Percentiles rank a stretch among this genome's conserved stretches.
Evolutionary conservation across 2,797 vertebrate species (phyloP).

Genomic region (Spinibarbus caldwelli): DNA sequence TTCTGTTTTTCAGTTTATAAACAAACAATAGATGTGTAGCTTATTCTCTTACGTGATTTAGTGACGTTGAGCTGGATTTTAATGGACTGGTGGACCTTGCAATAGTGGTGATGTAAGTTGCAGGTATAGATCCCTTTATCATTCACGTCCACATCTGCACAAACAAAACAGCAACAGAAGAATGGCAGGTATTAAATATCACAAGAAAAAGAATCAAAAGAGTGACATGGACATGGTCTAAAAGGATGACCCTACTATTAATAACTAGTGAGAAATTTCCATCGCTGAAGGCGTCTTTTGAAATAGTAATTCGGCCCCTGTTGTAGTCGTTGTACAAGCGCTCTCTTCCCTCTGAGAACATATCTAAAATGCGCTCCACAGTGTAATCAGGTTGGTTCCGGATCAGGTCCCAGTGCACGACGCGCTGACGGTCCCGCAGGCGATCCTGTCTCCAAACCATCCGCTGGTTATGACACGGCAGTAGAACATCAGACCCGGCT

Average conservation of each 20-base stretch:
- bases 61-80: constrained; percentile 86
- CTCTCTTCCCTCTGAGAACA: constrained; percentile 87
- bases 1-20: background rate
- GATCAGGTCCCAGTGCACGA: constrained; percentile 93
- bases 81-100: constrained; percentile 88
- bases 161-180: constrained; percentile 41
- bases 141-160: constrained; percentile 78
- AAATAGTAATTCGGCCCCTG: constrained; percentile 81
- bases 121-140: constrained; percentile 93
- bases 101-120: constrained; percentile 96
- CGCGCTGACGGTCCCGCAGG: constrained; percentile 90
- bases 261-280: constrained; percentile 96
- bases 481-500: constrained; percentile 75
- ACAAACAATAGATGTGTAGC: background rate
- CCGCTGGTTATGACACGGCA: constrained; percentile 88
- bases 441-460: constrained; percentile 92
- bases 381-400: constrained; percentile 75
- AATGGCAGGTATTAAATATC: background rate
- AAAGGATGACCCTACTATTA: constrained; percentile 75
- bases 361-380: constrained; percentile 87
- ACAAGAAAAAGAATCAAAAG: background rate
- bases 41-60: constrained; percentile 79
- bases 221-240: background rate
- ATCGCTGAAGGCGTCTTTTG: constrained; percentile 83
- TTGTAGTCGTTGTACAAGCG: constrained; percentile 90